These are phyloP conservation scores for Sitta carolinensis DNA, from an alignment of 2,797 vertebrate species.

Conservation along the genomic window DNA sequence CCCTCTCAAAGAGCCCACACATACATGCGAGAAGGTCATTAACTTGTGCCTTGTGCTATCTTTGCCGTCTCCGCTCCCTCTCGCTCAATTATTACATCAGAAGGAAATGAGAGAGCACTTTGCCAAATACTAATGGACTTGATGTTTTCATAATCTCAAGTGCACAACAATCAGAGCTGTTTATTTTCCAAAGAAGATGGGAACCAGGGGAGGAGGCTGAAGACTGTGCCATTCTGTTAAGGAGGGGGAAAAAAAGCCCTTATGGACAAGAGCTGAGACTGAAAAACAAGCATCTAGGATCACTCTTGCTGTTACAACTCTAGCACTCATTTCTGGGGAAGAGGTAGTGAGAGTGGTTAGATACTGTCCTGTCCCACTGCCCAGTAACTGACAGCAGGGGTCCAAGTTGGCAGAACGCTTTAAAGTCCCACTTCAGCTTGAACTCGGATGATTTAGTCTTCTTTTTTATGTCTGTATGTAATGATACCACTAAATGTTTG, in stretches of 20 bases:
- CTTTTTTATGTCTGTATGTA: background rate
- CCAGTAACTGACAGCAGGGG: background rate
- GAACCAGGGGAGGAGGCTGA: slow-evolving; percentile 47
- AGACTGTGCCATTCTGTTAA: background rate
- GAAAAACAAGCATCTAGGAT: background rate
- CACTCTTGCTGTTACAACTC: background rate
- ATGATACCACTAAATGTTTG: background rate
- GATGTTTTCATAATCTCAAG: slow-evolving; percentile 68
- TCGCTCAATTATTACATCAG: slow-evolving; percentile 52
- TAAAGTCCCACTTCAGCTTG: background rate
- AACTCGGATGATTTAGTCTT: background rate
- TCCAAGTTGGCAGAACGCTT: background rate
- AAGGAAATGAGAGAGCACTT: slow-evolving; percentile 63
- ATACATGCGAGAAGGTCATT: slow-evolving; percentile 57
- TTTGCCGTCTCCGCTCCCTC: slow-evolving; percentile 32
- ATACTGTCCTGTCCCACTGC: background rate
- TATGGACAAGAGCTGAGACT: background rate
- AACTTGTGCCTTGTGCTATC: slow-evolving; percentile 44
- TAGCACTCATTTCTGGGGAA: background rate
- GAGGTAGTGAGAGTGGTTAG: background rate
- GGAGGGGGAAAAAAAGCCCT: fast-evolving
- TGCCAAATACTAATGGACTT: slow-evolving; percentile 67
- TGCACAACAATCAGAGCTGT: slow-evolving; percentile 62
- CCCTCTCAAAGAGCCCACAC: slow-evolving; percentile 42
- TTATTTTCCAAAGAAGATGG: slow-evolving; percentile 59